Conservation (phyloP, 2,797 vertebrate species). For the Ammospiza maritima region DNA sequence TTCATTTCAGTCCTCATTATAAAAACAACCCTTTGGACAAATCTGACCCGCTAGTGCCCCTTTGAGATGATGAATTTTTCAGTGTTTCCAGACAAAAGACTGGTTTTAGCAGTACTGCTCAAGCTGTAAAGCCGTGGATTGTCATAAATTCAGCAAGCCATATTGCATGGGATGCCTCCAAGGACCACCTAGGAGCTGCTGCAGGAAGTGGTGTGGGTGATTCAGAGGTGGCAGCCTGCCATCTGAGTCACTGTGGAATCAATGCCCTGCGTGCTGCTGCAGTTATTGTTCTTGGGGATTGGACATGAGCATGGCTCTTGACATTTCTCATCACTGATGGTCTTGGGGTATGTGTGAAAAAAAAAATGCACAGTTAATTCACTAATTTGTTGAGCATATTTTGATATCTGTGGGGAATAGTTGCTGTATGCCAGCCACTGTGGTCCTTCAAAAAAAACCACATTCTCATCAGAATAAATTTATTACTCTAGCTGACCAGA, state of each 20-base stretch:
- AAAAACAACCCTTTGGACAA: not conserved
- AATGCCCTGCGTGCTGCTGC: not conserved
- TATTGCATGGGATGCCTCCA: not conserved
- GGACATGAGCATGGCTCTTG: not conserved
- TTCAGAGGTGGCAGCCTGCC: slow-evolving; percentile 35
- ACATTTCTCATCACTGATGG: not conserved
- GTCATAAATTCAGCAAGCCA: not conserved
- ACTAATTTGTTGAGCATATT: not conserved
- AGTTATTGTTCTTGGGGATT: fast-evolving
- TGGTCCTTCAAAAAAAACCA: not conserved
- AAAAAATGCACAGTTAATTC: not conserved
- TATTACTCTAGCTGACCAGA: slow-evolving; percentile 33
- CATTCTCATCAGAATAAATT: not conserved
- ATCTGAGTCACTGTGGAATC: not conserved
- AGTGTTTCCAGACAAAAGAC: not conserved
- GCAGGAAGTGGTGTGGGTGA: slow-evolving; percentile 19
- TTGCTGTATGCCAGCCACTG: not conserved
- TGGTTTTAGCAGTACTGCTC: not conserved
- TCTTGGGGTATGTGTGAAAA: not conserved
- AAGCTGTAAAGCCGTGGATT: not conserved
- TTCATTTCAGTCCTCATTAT: not conserved
- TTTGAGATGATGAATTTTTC: not conserved
- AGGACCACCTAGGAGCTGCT: slow-evolving; percentile 35
- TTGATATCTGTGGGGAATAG: not conserved
- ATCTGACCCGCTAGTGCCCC: not conserved